Base-by-base conservation (phyloP, 1,140 invertebrate species). In the Bombus balteatus region DNA sequence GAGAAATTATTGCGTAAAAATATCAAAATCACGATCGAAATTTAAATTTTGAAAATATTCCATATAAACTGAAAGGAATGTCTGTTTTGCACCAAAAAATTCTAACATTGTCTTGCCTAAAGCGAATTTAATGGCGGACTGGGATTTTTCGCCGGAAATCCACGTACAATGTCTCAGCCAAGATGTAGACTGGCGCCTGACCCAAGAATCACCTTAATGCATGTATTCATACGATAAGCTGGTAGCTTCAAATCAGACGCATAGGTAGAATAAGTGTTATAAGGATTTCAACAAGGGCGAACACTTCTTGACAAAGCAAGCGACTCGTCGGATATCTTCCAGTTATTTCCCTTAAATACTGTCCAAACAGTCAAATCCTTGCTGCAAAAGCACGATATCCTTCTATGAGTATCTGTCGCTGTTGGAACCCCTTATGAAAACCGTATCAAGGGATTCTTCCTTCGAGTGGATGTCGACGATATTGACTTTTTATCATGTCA, bases 161-260 rank as follows among this genome's bases (percentile, higher is more conserved):
- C 87, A 72, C 53, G 68, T 47, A 73, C 65, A 76, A 87, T 87
- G 85, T 89, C 71, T 71, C 62, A 83, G 72, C 32, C 77, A 85
- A 37, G 87, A 85, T 78, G 81, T 18, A 18, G 71, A 18, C 32
- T 18, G 13, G 18, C 28, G 76, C 53, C 71, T 83, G 72, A 79
- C 81, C 88, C 39, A 68, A 62, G 90, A 74, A 91, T 90, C 85
- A 81, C 65, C 80, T 87, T 89, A 86, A 92, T 92, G 89, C 91
- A 92, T 92, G 90, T 91, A 92, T 92, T 91, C 91, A 91, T 91
- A 79, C 73, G 65, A 73, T 89, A 89, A 88, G 78, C 84, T 79
- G 32, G 15, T 37, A 62, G 28, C 80, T 88, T 87, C 87, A 79
- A 90, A 91, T 88, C 82, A 83, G 79, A 82, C 70, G 57, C 59